Conservation (phyloP, 2,888 invertebrate genomes). For the Abrostola tripartita region DNA sequence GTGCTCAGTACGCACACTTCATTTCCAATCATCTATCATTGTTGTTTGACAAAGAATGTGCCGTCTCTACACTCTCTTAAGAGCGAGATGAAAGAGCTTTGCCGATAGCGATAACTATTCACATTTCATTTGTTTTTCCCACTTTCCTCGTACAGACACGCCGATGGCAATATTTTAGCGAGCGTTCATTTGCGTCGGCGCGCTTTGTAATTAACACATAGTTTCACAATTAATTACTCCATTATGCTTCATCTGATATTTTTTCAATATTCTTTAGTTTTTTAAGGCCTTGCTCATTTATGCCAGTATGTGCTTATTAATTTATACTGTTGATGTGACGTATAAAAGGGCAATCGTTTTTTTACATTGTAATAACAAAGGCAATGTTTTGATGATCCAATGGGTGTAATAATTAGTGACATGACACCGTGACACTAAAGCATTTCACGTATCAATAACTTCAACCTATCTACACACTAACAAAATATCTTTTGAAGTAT, state of each 20-base stretch:
- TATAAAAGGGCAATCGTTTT: background rate
- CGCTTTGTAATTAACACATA: slow-evolving; percentile 16
- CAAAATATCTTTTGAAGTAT: no score
- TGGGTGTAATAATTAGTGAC: no score
- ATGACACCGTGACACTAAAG: no score
- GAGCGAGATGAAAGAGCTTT: background rate
- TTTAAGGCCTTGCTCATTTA: background rate
- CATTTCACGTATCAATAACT: no score
- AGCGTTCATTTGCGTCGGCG: slow-evolving; percentile 13
- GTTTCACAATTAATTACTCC: slow-evolving; percentile 8
- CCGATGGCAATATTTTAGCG: slow-evolving; percentile 8
- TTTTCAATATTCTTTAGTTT: slow-evolving; percentile 13
- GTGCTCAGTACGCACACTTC: no score
- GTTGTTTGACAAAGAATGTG: background rate
- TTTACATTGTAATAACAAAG: no score
- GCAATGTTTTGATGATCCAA: no score
- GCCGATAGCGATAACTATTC: background rate
- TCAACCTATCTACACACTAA: no score
- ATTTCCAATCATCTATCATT: no score
- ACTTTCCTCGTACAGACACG: slow-evolving; percentile 23
- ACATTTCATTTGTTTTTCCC: slow-evolving; percentile 19
- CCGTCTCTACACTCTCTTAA: background rate
- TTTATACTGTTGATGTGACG: background rate
- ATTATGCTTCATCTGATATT: background rate
- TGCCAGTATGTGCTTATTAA: background rate